Conservation (phyloP, 2,797 vertebrate genomes). For the Pseudochirops corinnae region DNA sequence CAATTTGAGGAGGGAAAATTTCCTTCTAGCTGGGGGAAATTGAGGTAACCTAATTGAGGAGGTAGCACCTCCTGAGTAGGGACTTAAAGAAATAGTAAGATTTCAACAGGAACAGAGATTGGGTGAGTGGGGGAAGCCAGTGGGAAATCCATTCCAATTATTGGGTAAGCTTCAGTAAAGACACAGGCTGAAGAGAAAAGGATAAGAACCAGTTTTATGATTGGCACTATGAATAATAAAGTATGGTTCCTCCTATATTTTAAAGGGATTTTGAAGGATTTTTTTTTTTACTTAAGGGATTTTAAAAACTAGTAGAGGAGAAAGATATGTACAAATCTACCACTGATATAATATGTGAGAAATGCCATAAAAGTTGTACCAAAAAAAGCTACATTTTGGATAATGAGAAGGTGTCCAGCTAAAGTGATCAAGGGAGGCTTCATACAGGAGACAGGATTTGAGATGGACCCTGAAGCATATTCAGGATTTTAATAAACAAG, state of each 20-base stretch:
- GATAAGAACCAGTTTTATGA: too few relatives aligned
- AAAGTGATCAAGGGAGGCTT: neutral
- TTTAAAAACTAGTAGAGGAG: too few relatives aligned
- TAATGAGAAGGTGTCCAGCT: neutral
- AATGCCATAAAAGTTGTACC: slow-evolving; percentile 22
- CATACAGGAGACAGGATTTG: slow-evolving; percentile 3
- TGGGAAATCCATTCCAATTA: neutral
- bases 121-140: neutral
- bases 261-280: too few relatives aligned
- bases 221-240: too few relatives aligned
- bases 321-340: too few relatives aligned
- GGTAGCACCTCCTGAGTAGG: neutral
- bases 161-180: too few relatives aligned
- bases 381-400: slow-evolving; percentile 5
- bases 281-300: too few relatives aligned
- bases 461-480: neutral
- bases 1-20: neutral
- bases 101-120: neutral
- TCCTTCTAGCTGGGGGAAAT: neutral
- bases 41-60: too few relatives aligned
- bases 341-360: neutral
- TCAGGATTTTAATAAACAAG: too few relatives aligned
- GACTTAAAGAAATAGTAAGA: neutral
- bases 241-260: too few relatives aligned
- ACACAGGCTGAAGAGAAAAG: too few relatives aligned